phyloP scores from a whole-genome alignment of 2,113 vertebrate genomes.

The Festucalex cinctus region DNA sequence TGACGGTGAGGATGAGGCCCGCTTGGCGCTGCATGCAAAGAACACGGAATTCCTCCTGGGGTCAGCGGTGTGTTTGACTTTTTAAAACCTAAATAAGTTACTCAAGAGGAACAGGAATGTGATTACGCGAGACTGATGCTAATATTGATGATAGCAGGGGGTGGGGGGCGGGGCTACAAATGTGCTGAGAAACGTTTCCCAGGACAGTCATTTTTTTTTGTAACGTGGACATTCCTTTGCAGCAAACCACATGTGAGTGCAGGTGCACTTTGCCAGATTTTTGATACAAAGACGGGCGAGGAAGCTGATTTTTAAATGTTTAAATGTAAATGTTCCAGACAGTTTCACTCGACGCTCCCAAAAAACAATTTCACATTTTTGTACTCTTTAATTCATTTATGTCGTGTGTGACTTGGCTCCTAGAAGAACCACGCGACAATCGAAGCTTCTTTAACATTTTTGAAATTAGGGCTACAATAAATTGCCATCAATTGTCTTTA shows the following conservation, averaged over 20 bases:
- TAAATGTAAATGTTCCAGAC: too few species aligned
- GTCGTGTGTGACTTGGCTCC: too few species aligned
- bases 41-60: constrained; percentile 27
- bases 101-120: neutral
- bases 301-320: neutral
- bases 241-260: neutral
- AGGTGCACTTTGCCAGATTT: neutral
- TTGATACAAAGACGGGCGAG: neutral
- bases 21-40: constrained; percentile 18
- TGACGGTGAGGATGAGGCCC: constrained; percentile 29
- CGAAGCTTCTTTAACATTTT: too few species aligned
- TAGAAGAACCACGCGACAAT: too few species aligned
- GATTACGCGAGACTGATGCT: neutral
- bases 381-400: too few species aligned
- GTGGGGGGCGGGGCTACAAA: too few species aligned
- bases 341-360: too few species aligned
- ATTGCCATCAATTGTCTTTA: too few species aligned
- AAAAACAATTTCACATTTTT: too few species aligned
- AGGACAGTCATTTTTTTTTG: neutral
- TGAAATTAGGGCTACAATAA: too few species aligned
- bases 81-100: constrained; percentile 4
- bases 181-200: neutral
- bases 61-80: neutral
- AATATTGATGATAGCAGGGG: neutral
- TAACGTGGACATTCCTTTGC: neutral